phyloP scores from a whole-genome alignment of 2,797 vertebrate species.

The Argentina silus region DNA sequence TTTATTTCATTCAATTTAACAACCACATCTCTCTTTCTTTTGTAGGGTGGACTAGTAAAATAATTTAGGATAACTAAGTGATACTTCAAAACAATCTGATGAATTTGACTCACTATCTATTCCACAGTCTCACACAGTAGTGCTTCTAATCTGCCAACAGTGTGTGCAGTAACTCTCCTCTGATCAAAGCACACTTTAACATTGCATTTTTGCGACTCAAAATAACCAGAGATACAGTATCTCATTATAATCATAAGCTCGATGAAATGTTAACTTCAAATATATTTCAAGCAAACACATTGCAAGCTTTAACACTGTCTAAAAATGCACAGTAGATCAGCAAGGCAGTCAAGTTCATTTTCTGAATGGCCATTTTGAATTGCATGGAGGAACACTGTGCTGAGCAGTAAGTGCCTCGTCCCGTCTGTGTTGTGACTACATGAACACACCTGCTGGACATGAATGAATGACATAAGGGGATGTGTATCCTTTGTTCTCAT shows the following conservation, averaged over 20 bases:
- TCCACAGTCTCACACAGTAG: not conserved
- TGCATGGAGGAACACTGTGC: not conserved
- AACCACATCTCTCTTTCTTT: constrained; percentile 20
- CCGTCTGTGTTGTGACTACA: not conserved
- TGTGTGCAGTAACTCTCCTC: not conserved
- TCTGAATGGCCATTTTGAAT: not conserved
- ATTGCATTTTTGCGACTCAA: not conserved
- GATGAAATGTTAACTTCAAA: too few relatives aligned
- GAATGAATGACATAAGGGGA: constrained; percentile 44
- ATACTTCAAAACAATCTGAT: constrained; percentile 13
- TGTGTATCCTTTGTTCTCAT: constrained; percentile 31
- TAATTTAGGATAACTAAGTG: constrained; percentile 30
- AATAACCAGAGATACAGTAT: too few relatives aligned
- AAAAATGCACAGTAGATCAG: not conserved
- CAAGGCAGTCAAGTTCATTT: not conserved
- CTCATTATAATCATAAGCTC: too few relatives aligned
- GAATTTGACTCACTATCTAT: not conserved
- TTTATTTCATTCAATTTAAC: constrained; percentile 47
- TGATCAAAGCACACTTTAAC: not conserved
- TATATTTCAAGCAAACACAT: too few relatives aligned
- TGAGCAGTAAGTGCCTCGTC: not conserved
- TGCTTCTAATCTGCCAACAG: not conserved
- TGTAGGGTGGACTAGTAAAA: constrained; percentile 1
- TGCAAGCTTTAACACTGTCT: too few relatives aligned
- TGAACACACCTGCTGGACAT: not conserved